phyloP scores from a whole-genome alignment of 1,140 invertebrate genomes.

The Marisa cornuarietis region DNA sequence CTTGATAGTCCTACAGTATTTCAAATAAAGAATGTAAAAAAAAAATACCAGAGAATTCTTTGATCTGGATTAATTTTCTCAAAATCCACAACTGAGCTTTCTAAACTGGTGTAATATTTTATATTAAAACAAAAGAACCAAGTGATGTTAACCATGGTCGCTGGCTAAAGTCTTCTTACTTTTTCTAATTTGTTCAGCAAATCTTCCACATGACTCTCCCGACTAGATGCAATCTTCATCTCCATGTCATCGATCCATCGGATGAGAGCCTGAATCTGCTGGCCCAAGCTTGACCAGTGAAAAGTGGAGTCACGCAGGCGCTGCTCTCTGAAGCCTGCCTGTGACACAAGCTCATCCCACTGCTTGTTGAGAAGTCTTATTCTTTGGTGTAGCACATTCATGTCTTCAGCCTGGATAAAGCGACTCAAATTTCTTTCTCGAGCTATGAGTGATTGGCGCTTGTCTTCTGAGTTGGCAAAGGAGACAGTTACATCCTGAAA shows the following conservation, averaged over 20 bases:
- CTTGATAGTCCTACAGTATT: conserved; percentile 64
- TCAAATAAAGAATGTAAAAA: background rate
- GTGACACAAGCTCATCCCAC: conserved; percentile 61
- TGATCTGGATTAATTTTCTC: background rate
- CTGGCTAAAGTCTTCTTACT: conserved; percentile 36
- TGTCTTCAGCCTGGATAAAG: conserved; percentile 85
- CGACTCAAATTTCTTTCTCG: conserved; percentile 85
- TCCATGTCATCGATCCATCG: conserved; percentile 60
- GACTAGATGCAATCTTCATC: conserved; percentile 45
- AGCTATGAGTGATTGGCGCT: conserved; percentile 71
- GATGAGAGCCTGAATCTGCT: conserved; percentile 43
- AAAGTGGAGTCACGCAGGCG: conserved; percentile 50
- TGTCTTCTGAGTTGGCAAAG: conserved; percentile 53
- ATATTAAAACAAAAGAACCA: background rate
- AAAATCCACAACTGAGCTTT: background rate
- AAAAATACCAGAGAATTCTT: background rate
- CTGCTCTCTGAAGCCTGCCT: conserved; percentile 46
- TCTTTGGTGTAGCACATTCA: conserved; percentile 79
- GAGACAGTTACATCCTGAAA: conserved; percentile 52
- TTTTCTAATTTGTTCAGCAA: conserved; percentile 57
- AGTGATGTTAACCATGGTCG: background rate
- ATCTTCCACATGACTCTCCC: conserved; percentile 60
- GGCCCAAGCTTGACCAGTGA: conserved; percentile 51
- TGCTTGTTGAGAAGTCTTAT: conserved; percentile 77
- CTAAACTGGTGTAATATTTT: too few species aligned